Evolutionary conservation across 2,113 vertebrate species (phyloP).

Genomic region (Recurvirostra avosetta): DNA sequence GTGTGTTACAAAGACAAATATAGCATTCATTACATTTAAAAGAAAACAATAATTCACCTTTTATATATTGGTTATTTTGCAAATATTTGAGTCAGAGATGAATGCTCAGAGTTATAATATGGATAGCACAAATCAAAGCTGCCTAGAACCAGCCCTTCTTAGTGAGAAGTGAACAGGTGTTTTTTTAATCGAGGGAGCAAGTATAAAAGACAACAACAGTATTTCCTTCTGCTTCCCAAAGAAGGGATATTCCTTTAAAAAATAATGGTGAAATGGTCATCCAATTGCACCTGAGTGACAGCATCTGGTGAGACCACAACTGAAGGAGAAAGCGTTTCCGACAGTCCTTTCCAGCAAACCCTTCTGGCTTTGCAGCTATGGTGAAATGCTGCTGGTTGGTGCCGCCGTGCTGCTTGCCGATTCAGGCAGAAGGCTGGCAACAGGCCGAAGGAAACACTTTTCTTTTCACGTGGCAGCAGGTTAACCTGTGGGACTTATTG

Average conservation of each 20-base stretch:
- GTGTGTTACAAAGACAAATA: slow-evolving; percentile 24
- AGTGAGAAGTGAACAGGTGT: neutral
- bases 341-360: neutral
- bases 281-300: neutral
- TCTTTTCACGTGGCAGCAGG: neutral
- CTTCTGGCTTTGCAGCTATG: neutral
- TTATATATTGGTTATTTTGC: neutral
- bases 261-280: neutral
- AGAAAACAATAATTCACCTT: slow-evolving; percentile 18
- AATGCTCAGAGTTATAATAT: neutral
- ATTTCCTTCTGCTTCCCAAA: neutral
- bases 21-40: neutral
- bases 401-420: neutral
- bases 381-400: neutral
- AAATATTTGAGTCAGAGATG: neutral
- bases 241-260: neutral
- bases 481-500: neutral
- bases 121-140: neutral
- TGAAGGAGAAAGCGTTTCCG: neutral
- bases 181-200: neutral
- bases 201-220: neutral
- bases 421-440: neutral
- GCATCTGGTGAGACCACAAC: neutral
- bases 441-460: neutral
- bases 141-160: neutral